These are phyloP conservation scores for Pandemis heparana DNA, from an alignment of 2,888 invertebrate genomes.

Conservation along the genomic window DNA sequence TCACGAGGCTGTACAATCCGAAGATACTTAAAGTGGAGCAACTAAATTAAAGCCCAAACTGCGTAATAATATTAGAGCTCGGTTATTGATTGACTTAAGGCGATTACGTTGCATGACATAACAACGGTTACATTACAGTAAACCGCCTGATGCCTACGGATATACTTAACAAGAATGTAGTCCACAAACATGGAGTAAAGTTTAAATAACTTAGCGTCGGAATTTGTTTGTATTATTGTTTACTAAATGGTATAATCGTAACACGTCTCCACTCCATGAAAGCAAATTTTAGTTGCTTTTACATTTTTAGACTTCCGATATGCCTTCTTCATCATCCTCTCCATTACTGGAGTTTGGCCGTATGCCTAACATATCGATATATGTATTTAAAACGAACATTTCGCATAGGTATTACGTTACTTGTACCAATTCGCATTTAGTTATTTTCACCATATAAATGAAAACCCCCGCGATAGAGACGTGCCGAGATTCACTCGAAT, in stretches of 20 bases:
- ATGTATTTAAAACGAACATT: too few species aligned
- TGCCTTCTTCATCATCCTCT: too few species aligned
- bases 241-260: neutral
- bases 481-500: neutral
- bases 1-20: neutral
- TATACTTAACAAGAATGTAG: slow-evolving; percentile 2
- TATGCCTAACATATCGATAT: too few species aligned
- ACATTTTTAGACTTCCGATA: too few species aligned
- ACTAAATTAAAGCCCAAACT: neutral
- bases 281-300: neutral
- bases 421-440: too few species aligned
- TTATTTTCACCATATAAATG: neutral
- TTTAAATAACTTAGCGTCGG: neutral
- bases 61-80: slow-evolving; percentile 14
- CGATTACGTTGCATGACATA: slow-evolving; percentile 32
- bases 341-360: too few species aligned
- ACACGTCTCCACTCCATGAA: neutral
- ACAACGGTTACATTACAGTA: slow-evolving; percentile 30
- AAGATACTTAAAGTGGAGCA: neutral
- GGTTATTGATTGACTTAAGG: slow-evolving; percentile 20
- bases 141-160: slow-evolving; percentile 14
- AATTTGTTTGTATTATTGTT: neutral
- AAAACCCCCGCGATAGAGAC: neutral
- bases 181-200: slow-evolving; percentile 1
- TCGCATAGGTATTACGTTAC: too few species aligned